Base-by-base conservation (phyloP, 2,888 invertebrate species). In the Drosophila quinaria region DNA sequence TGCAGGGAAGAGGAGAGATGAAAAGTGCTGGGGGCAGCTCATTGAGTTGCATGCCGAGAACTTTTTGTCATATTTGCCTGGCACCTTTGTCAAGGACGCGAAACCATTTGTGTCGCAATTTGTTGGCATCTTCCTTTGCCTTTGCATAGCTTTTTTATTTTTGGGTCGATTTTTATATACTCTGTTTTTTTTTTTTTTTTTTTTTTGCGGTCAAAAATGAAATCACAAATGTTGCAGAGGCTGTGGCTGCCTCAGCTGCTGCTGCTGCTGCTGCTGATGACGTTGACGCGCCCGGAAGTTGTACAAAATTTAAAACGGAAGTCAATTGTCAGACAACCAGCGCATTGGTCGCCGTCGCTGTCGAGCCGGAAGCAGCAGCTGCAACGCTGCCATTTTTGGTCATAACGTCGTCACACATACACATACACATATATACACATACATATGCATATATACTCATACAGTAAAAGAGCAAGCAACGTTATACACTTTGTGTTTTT, bases 251-350 rank as follows among this genome's bases (percentile, higher is more conserved):
- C n/a, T 19, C 44, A 15, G 44, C 42, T 25, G 42, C 35, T n/a
- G 44, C 22, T 8, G 62, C 46, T 8, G 60, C 15, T 13, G 37
- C 33, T 19, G 42, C 11, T 8, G 17, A 46, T 68, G 75, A 78
- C 56, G 78, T 55, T 46, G 68, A 78, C 64, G 78, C 68, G 50
- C 70, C 52, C 84, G 87, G 87, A 89, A 84, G 77, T 80, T 84
- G 87, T 87, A 84, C 78, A 81, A 81, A 89, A 86, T 86, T 86
- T 81, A 84, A 85, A 86, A 72, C 85, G 85, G 85, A 86, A 86
- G 85, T 80, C 85, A 81, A 87, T 86, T 86, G 89, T 84, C 89
- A 89, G 87, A 73, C 78, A 74, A 69, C 44, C 73, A 79, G 81
- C 79, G 73, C 69, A 66, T 74, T 78, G 85, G 85, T 70, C 78